Conservation (phyloP, 2,888 invertebrate species). For the Adela reaumurella region DNA sequence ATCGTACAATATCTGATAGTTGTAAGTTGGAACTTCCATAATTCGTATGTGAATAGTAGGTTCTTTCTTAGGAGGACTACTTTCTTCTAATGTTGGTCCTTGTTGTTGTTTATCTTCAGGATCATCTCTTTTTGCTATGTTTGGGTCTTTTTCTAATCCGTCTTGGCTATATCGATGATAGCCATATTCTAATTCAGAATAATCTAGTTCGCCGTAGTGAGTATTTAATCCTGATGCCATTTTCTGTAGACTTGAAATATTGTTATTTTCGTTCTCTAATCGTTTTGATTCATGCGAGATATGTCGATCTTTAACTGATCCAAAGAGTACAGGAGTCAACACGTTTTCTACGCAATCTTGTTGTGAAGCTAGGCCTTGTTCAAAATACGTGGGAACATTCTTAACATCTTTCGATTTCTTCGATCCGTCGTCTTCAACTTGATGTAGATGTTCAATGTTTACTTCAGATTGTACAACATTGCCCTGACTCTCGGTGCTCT, state of each 20-base stretch:
- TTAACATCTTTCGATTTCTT: no score
- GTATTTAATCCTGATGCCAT: conserved; percentile 22
- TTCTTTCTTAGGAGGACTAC: conserved; percentile 2
- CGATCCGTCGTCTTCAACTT: no score
- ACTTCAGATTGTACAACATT: no score
- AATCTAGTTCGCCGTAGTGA: conserved; percentile 31
- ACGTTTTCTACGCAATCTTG: no score
- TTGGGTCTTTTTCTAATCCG: conserved; percentile 3
- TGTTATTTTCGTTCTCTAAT: no score
- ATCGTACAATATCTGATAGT: conserved; percentile 20
- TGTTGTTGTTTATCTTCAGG: not conserved
- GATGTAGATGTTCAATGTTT: no score
- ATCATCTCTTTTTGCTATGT: conserved; percentile 5
- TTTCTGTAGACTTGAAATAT: no score
- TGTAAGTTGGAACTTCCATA: conserved; percentile 12
- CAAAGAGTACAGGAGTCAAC: conserved; percentile 60
- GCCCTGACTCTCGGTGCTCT: no score
- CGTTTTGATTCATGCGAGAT: conserved; percentile 10
- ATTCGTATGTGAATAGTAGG: not conserved
- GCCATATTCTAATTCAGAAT: conserved; percentile 28
- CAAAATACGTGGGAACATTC: no score
- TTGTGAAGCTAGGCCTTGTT: no score
- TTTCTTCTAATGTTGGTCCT: conserved; percentile 2
- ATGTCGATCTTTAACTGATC: conserved; percentile 58
- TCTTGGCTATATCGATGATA: conserved; percentile 24